phyloP scores from a whole-genome alignment of 2,888 invertebrate genomes.

The Anthophora plumipes region DNA sequence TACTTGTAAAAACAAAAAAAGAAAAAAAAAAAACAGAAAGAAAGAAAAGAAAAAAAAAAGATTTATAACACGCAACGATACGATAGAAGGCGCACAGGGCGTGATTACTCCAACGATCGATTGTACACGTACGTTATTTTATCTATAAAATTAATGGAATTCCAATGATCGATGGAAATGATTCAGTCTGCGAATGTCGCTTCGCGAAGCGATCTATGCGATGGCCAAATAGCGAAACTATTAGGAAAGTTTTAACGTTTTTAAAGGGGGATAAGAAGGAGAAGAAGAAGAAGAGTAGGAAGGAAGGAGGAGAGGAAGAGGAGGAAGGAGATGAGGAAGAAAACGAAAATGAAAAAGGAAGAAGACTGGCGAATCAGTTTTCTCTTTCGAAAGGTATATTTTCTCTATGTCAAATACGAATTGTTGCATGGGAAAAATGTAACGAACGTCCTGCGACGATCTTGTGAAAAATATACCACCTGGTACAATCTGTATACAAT shows the following conservation, averaged over 20 bases:
- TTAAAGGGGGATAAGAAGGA: too few species aligned
- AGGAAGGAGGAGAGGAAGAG: too few species aligned
- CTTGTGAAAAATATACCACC: slow-evolving; percentile 23
- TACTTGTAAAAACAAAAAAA: neutral
- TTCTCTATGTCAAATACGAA: slow-evolving; percentile 33
- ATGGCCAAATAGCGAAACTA: neutral
- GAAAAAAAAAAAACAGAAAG: too few species aligned
- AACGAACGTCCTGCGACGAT: slow-evolving; percentile 34
- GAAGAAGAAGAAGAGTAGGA: too few species aligned
- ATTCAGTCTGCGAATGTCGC: neutral
- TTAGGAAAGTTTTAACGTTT: neutral
- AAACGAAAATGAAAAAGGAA: neutral
- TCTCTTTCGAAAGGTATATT: slow-evolving; percentile 28
- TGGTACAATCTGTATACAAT: slow-evolving; percentile 68
- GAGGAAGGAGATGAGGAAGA: neutral
- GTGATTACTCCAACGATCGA: neutral
- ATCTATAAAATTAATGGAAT: neutral
- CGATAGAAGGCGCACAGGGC: neutral
- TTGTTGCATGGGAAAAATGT: slow-evolving; percentile 27
- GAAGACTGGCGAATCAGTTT: neutral
- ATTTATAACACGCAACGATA: neutral
- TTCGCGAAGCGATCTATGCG: neutral
- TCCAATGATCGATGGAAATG: neutral
- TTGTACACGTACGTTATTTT: neutral
- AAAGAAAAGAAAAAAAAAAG: too few species aligned